Conservation (phyloP, 2,113 vertebrate species). For the Cinclus mexicanus region DNA sequence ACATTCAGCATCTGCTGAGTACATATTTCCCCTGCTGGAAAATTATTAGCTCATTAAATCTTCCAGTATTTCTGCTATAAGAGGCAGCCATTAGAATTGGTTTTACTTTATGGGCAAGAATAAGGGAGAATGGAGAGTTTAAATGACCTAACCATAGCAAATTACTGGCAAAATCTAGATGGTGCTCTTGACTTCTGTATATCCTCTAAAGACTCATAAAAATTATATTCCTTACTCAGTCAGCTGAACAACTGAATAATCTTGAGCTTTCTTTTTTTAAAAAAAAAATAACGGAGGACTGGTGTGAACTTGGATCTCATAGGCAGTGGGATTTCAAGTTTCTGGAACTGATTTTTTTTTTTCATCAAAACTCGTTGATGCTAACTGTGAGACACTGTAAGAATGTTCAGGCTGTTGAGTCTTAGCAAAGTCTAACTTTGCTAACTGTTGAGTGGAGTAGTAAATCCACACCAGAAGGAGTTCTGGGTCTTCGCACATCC, state of each 20-base stretch:
- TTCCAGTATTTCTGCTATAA: not conserved
- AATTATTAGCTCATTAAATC: not conserved
- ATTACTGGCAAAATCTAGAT: not conserved
- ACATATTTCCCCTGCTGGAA: not conserved
- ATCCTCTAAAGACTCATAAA: not conserved
- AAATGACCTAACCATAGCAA: not conserved
- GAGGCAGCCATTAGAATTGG: not conserved
- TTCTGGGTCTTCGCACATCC: not conserved
- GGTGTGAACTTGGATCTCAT: not conserved
- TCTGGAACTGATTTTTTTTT: not conserved
- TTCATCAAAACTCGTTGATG: not conserved
- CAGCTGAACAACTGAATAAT: not conserved
- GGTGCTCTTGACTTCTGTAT: not conserved
- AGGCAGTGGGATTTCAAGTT: not conserved
- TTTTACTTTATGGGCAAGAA: not conserved
- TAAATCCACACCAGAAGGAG: not conserved
- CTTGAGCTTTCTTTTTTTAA: not conserved
- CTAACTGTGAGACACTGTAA: not conserved
- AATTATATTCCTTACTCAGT: not conserved
- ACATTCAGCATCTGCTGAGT: not conserved
- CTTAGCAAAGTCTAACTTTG: not conserved
- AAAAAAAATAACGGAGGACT: not conserved
- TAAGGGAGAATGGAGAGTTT: not conserved
- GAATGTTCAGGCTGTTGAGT: not conserved
- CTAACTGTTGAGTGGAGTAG: not conserved